Evolutionary conservation across 1,140 invertebrate genomes (phyloP).

Genomic region (Carposina sasakii): DNA sequence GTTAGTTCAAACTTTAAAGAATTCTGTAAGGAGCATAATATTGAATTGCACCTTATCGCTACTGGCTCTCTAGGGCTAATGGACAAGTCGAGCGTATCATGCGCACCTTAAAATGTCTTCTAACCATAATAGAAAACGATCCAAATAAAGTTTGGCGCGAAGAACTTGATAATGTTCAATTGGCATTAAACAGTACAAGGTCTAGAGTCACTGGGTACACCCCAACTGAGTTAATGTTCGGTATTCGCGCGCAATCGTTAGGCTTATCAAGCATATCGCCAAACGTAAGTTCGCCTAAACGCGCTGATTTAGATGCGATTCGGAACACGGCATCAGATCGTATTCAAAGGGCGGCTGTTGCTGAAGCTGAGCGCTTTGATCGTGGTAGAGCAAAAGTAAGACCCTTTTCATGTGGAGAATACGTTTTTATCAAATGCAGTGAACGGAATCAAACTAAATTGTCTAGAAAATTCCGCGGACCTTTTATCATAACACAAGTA

Average conservation of each 20-base stretch:
- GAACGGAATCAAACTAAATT: conserved; percentile 27
- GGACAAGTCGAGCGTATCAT: conserved; percentile 32
- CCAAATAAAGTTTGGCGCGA: conserved; percentile 29
- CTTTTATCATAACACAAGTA: conserved; percentile 25
- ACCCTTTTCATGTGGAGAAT: conserved; percentile 25
- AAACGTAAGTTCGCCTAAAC: not conserved
- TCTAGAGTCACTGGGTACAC: conserved; percentile 27
- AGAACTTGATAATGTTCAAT: conserved; percentile 27
- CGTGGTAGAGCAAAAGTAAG: conserved; percentile 17
- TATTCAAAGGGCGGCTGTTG: conserved; percentile 19
- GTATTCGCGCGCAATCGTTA: conserved; percentile 22
- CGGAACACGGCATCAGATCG: conserved; percentile 18
- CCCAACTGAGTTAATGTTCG: conserved; percentile 31
- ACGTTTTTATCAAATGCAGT: conserved; percentile 24
- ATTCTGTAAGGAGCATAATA: conserved; percentile 26
- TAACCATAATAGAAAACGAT: conserved; percentile 27
- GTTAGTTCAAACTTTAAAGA: conserved; percentile 23
- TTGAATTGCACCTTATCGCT: conserved; percentile 36
- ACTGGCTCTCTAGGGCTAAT: conserved; percentile 32
- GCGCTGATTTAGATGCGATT: conserved; percentile 18
- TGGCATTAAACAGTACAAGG: conserved; percentile 31
- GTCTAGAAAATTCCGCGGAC: conserved; percentile 26
- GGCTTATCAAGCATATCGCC: conserved; percentile 26
- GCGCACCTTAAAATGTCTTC: conserved; percentile 25
- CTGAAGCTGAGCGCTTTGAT: conserved; percentile 22